A percentile compares a stretch with the other conserved stretches of the same genome.
Conservation (phyloP, 2,113 vertebrate genomes). For the Mesoclemmys tuberculata region DNA sequence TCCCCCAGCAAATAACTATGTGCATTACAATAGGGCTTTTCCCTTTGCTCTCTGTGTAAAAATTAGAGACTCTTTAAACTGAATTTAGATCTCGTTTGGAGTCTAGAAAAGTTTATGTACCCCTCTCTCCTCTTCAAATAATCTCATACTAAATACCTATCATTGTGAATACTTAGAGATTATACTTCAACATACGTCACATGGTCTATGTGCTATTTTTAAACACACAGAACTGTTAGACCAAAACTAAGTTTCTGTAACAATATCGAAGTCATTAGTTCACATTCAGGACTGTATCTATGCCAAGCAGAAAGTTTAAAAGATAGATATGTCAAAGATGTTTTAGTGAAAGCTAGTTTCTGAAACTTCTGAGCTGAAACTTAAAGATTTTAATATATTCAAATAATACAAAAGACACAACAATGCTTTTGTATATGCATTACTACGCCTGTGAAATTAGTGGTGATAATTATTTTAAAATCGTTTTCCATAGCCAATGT, state of each 20-base stretch:
- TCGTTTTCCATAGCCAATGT: neutral
- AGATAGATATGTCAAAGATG: neutral
- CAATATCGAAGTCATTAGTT: neutral
- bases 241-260: neutral
- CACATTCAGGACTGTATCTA: neutral
- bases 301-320: neutral
- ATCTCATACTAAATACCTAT: neutral
- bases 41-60: neutral
- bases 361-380: neutral
- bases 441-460: neutral
- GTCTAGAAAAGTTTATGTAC: neutral
- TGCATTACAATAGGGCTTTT: neutral
- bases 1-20: neutral
- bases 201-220: neutral
- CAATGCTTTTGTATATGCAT: neutral
- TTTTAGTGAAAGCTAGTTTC: neutral
- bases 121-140: neutral
- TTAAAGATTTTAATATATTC: neutral
- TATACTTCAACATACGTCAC: neutral
- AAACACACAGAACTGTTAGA: neutral
- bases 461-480: neutral
- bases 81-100: neutral
- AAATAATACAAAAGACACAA: neutral
- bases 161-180: neutral
- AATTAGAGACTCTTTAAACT: neutral